Evolutionary conservation across 1,140 invertebrate genomes (phyloP).

Genomic region (Whitmania pigra): DNA sequence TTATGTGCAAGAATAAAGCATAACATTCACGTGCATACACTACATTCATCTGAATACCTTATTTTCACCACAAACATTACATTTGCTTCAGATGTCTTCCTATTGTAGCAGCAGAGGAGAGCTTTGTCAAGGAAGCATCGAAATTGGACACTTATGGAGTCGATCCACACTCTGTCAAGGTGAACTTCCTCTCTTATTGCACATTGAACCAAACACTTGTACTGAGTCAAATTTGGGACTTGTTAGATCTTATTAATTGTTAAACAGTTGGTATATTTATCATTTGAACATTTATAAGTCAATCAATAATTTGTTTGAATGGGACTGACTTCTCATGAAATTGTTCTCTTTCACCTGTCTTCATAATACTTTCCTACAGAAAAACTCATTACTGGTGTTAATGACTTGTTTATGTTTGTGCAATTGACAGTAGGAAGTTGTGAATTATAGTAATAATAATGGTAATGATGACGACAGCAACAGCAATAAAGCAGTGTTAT

Average conservation of each 20-base stretch:
- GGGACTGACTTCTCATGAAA: too few relatives aligned
- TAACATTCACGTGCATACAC: too few relatives aligned
- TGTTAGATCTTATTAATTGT: not conserved
- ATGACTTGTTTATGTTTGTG: not conserved
- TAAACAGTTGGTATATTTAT: too few relatives aligned
- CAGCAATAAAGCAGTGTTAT: not conserved
- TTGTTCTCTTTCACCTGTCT: too few relatives aligned
- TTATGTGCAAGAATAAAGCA: too few relatives aligned
- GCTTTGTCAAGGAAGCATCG: slow-evolving; percentile 47
- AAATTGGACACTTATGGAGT: slow-evolving; percentile 82
- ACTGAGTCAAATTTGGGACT: not conserved
- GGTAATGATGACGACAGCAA: not conserved
- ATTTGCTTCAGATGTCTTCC: not conserved
- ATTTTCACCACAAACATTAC: too few relatives aligned
- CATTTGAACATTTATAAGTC: too few relatives aligned
- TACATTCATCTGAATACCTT: too few relatives aligned
- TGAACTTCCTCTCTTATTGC: slow-evolving; percentile 35
- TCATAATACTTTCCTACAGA: too few relatives aligned
- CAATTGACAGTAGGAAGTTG: not conserved
- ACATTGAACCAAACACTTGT: too few relatives aligned
- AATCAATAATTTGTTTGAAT: too few relatives aligned
- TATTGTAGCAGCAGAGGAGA: not conserved
- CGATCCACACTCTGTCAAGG: slow-evolving; percentile 86
- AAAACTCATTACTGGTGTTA: not conserved
- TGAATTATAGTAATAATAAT: not conserved